Evolutionary conservation across 2,797 vertebrate genomes (phyloP).

Genomic region (Pseudomugil gertrudae): DNA sequence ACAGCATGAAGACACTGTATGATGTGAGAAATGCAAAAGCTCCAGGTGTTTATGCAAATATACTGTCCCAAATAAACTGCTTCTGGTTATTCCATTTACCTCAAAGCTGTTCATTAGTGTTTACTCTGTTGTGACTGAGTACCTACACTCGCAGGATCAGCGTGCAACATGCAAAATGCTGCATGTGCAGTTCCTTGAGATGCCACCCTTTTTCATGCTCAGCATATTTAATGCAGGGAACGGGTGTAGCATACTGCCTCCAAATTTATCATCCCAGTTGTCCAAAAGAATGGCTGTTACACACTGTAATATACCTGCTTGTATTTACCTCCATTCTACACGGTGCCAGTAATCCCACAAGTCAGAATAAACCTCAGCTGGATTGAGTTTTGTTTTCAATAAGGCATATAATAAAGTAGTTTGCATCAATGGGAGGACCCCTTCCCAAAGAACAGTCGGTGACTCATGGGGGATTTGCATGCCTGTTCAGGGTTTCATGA

Average conservation of each 20-base stretch:
- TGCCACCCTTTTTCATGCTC: conserved; percentile 25
- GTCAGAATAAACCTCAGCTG: conserved; percentile 44
- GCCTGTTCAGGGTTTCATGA: conserved; percentile 15
- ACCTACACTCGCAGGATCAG: conserved; percentile 19
- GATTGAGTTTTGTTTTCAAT: conserved; percentile 39
- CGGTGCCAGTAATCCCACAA: conserved; percentile 40
- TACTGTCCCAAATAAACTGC: conserved; percentile 22
- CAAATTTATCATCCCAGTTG: conserved; percentile 47
- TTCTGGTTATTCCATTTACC: conserved; percentile 17
- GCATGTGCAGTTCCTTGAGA: conserved; percentile 14
- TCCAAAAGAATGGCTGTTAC: conserved; percentile 52
- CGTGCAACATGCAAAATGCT: conserved; percentile 17
- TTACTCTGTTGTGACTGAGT: conserved; percentile 27
- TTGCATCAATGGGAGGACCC: conserved; percentile 17
- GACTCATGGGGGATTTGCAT: conserved; percentile 15
- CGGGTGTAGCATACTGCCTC: conserved; percentile 7
- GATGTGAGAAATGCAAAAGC: not conserved
- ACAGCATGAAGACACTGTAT: not conserved
- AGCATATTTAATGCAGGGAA: conserved; percentile 34
- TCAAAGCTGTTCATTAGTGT: conserved; percentile 33
- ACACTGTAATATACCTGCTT: conserved; percentile 50
- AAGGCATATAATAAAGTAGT: conserved; percentile 23
- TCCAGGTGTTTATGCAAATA: conserved; percentile 33
- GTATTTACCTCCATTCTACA: conserved; percentile 42
- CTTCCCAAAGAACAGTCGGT: conserved; percentile 6